Base-by-base conservation (phyloP, 92 coral and sea anemone genomes). In the Bergia puertoricense region DNA sequence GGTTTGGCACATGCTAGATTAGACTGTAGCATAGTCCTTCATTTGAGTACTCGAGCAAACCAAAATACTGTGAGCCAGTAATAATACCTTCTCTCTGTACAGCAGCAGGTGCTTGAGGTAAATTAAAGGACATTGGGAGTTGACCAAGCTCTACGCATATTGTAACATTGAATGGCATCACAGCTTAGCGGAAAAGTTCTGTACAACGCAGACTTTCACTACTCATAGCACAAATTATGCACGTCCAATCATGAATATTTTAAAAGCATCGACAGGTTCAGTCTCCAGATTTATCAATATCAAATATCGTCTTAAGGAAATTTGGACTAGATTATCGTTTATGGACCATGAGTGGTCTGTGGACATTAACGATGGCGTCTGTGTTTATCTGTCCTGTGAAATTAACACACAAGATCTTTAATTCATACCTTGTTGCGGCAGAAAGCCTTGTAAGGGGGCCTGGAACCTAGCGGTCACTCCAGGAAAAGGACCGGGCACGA, bases 401-500 rank as follows among this genome's bases (percentile, higher is more conserved):
- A 4, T 62, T 15, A 13, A 54, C 69, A 16, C 69, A 23, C 59
- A 10, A 54, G 20, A 3, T 80, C 0, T 41, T 36, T 80, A 1
- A 1, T 39, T 36, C 43, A 71, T 39, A 84, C 87, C 87, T 68
- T 82, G 86, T 66, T 36, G 76, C 6, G 86, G 86, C 22, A 65
- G 51, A 37, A 82, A 66, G 6, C 87, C 66, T 68, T 84, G 87
- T 18, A 84, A 68, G 11, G 87, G 87, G 15, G 40, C 65, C 78
- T 84, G 87, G 43, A 84, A 18, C 36, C 87, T 77, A 45, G 87
- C 40, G 38, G 57, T 67, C 37, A 67, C 77, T 30, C 86, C 86
- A 44, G 86, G 87, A 38, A 84, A 84, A 8, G 87, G 87, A 30
- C 87, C 87, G 79, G 87, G 87, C 45, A 71, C 79, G 59, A 84